Evolutionary conservation across 2,113 vertebrate genomes (phyloP).

Genomic region (Haemorhous mexicanus): DNA sequence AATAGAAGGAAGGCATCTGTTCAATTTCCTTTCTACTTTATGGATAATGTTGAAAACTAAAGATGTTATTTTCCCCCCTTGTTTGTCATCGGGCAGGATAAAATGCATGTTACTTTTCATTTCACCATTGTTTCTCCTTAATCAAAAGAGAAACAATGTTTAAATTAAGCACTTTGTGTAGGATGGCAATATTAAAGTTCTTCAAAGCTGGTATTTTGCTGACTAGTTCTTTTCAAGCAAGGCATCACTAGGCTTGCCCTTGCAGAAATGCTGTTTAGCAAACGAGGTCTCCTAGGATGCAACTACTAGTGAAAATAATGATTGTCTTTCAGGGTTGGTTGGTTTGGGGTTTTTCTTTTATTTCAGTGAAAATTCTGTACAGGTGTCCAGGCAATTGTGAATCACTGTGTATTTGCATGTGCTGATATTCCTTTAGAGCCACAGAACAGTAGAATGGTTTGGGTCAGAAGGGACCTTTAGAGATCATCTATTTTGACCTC

Average conservation of each 20-base stretch:
- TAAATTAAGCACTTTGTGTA: conserved; percentile 28
- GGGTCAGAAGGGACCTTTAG: not conserved
- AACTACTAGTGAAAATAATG: not conserved
- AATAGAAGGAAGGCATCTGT: conserved; percentile 2
- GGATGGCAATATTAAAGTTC: not conserved
- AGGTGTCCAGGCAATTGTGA: not conserved
- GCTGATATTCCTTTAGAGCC: not conserved
- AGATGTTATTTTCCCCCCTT: not conserved
- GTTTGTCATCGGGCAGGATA: conserved; percentile 9
- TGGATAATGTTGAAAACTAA: conserved; percentile 43
- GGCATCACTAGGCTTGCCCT: not conserved
- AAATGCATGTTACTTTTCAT: not conserved
- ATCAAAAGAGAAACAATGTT: conserved; percentile 17
- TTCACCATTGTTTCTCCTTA: conserved; percentile 25
- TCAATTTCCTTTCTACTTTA: conserved; percentile 48
- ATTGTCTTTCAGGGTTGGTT: not conserved
- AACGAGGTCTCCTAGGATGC: not conserved
- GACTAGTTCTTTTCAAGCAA: conserved; percentile 38
- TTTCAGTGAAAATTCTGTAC: not conserved
- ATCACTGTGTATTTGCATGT: not conserved
- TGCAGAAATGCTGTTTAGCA: not conserved
- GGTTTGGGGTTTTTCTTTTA: not conserved
- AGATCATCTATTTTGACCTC: not conserved
- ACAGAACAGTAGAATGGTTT: rapidly evolving
- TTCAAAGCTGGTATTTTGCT: conserved; percentile 49